These are phyloP conservation scores for Clinocottus analis DNA, from an alignment of 2,113 vertebrate genomes.

Conservation along the genomic window DNA sequence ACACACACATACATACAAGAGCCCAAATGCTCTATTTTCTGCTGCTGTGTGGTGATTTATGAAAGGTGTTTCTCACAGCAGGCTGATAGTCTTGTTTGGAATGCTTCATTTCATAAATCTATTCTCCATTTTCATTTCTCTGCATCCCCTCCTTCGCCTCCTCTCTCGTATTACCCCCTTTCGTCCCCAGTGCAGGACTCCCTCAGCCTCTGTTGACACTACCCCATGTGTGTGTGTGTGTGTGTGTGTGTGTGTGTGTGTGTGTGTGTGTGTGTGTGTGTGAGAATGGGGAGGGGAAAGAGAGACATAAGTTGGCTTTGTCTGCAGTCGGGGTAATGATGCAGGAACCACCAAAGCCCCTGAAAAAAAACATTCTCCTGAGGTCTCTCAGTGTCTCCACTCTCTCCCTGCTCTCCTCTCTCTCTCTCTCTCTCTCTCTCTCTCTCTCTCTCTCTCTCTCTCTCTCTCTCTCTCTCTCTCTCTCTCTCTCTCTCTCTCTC, in stretches of 20 bases:
- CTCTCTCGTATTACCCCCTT: conserved; percentile 66
- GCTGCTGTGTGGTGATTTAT: conserved; percentile 77
- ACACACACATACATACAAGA: conserved; percentile 41
- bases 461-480: conserved; percentile 60
- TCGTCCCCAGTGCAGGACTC: conserved; percentile 75
- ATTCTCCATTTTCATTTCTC: conserved; percentile 71
- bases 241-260: conserved; percentile 43
- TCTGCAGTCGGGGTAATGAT: conserved; percentile 80
- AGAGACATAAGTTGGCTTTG: conserved; percentile 75
- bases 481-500: not conserved
- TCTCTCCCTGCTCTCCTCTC: conserved; percentile 77
- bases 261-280: conserved; percentile 45
- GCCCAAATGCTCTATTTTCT: conserved; percentile 79
- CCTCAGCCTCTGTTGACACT: conserved; percentile 71
- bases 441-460: conserved; percentile 9
- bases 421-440: conserved; percentile 61
- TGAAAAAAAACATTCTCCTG: conserved; percentile 77
- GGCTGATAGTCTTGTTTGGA: conserved; percentile 78
- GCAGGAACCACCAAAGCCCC: conserved; percentile 75
- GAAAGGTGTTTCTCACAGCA: conserved; percentile 79
- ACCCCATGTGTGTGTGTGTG: conserved; percentile 8
- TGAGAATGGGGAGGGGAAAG: conserved; percentile 53
- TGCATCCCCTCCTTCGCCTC: conserved; percentile 56
- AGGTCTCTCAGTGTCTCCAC: conserved; percentile 77
- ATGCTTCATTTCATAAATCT: conserved; percentile 83